A percentile compares a stretch with the other conserved stretches of the same genome.
These are phyloP conservation scores for Styela clava DNA, from an alignment of 23 tunicate species.

Conservation along the genomic window DNA sequence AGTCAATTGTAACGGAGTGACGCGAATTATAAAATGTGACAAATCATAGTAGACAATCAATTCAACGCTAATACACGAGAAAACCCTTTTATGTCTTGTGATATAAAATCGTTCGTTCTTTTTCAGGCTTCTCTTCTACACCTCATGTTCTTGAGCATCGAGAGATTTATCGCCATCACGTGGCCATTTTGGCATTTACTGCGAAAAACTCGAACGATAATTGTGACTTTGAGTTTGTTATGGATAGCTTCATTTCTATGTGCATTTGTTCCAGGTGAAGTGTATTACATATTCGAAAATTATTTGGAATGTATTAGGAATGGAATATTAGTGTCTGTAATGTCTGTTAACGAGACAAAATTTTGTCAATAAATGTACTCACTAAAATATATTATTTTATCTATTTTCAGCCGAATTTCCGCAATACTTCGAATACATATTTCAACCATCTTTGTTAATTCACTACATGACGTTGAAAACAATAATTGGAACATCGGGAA, in stretches of 20 bases:
- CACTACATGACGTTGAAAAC: neutral
- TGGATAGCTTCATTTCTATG: slow-evolving; percentile 16
- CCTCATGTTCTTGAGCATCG: slow-evolving; percentile 24
- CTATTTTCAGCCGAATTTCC: neutral
- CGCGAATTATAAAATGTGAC: too few relatives aligned
- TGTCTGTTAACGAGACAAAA: too few relatives aligned
- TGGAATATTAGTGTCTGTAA: too few relatives aligned
- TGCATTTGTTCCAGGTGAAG: slow-evolving; percentile 24
- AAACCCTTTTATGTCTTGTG: too few relatives aligned
- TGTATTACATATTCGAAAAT: too few relatives aligned
- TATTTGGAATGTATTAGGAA: too few relatives aligned
- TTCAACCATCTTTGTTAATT: neutral
- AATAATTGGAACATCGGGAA: neutral
- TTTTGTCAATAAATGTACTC: too few relatives aligned
- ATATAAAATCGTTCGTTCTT: neutral
- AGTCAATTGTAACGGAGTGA: too few relatives aligned
- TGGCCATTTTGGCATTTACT: slow-evolving; percentile 19
- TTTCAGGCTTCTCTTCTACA: slow-evolving; percentile 24
- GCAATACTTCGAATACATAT: neutral
- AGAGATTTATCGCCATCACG: slow-evolving; percentile 21
- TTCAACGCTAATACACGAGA: too few relatives aligned
- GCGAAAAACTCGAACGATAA: slow-evolving; percentile 4
- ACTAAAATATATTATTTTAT: too few relatives aligned
- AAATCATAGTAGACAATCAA: too few relatives aligned
- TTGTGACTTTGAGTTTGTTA: neutral